Base-by-base conservation (phyloP, 1,140 invertebrate genomes). In the Drosophila gunungcola region DNA sequence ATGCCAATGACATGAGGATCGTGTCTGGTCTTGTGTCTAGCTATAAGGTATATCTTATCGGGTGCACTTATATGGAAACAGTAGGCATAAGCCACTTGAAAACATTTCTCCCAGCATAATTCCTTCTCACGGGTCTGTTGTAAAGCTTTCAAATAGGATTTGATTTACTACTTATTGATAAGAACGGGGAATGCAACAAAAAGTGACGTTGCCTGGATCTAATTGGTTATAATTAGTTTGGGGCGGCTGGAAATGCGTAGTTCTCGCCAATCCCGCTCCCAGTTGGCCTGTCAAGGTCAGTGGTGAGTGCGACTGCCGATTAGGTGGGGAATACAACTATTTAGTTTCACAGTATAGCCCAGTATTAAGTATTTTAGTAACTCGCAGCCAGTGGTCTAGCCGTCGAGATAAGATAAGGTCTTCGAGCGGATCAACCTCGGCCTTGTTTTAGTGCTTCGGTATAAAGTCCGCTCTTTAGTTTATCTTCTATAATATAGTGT, bases 211-310 rank as follows among this genome's bases (percentile, higher is more conserved):
- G 45, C 54, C 55, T 67, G 58, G 73, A 74, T 67, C 29, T 43
- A 72, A 56, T 65, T 81, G 78, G 81, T 74, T 74, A 53, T 3
- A 67, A 70, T 85, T 80, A 85, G 81, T 70, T 85, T 52, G 13
- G 6, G 48, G 63, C 54, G 45, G 81, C 48, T 67, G 27, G 49
- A 69, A 73, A 64, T 80, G 77, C 76, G 80, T 74, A 60, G 57
- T 62, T 73, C 43, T 36, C 6, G 42, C 39, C 9, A 52, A 77
- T 51, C 21, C 58, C 55, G 45, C 45, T 29, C 39, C 60, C 58
- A 34, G 25, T 43, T 38, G 36, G 57, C 43, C 56, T 60, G 38
- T 65, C 80, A 75, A 83, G 80, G 64, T 67, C 82, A 63, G 56
- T 73, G 46, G 60, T 53, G 79, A 56, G 45, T 51, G 39, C 43